Conservation (phyloP, 2,888 invertebrate species). For the Tetragonisca angustula region DNA sequence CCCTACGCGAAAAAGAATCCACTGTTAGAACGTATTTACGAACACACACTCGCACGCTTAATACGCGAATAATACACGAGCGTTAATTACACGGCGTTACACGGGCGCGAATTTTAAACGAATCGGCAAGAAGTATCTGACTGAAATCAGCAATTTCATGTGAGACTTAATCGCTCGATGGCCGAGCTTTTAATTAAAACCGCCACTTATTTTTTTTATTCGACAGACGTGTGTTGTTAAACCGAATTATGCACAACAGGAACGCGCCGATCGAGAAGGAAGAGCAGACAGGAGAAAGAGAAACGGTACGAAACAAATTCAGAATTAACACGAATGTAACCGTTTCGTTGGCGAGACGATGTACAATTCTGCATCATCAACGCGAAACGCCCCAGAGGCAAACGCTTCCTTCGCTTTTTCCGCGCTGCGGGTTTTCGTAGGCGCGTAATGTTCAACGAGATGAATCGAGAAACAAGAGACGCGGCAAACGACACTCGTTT, state of each 20-base stretch:
- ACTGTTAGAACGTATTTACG: not conserved
- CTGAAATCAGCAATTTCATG: not conserved
- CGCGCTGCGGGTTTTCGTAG: too few species aligned
- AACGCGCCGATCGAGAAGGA: not conserved
- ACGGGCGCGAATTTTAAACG: not conserved
- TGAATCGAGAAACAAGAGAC: slow-evolving; percentile 2
- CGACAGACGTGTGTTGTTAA: not conserved
- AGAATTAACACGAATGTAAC: not conserved
- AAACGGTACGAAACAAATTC: not conserved
- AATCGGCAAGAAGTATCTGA: not conserved
- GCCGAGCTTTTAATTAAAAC: not conserved
- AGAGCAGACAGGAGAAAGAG: not conserved
- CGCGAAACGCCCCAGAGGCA: not conserved
- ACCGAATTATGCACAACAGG: not conserved
- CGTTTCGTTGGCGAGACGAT: not conserved
- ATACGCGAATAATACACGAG: not conserved
- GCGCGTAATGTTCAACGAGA: not conserved
- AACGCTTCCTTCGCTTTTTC: not conserved
- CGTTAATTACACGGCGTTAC: not conserved
- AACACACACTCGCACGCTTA: not conserved
- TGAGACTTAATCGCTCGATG: not conserved
- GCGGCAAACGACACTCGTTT: not conserved
- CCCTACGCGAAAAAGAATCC: not conserved
- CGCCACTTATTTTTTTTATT: not conserved
- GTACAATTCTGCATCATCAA: not conserved